Percentiles rank a stretch among this genome's conserved stretches.
These are phyloP conservation scores for Andrena dorsata DNA, from an alignment of 2,888 invertebrate genomes.

Conservation along the genomic window DNA sequence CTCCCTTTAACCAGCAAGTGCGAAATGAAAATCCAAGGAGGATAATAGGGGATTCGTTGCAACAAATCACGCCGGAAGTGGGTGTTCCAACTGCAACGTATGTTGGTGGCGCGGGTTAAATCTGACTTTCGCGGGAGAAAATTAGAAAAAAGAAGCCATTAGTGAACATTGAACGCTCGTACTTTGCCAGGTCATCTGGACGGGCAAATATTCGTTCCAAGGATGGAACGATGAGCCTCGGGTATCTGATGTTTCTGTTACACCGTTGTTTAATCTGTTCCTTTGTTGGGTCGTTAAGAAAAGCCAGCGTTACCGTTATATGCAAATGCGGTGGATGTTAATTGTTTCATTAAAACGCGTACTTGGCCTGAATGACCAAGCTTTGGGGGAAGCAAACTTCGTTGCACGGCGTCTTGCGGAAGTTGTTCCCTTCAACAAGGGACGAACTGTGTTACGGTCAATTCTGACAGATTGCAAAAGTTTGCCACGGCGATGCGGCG, in stretches of 20 bases:
- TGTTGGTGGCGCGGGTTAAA: background rate
- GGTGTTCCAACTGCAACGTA: constrained; percentile 21
- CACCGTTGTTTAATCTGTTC: constrained; percentile 40
- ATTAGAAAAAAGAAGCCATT: constrained; percentile 21
- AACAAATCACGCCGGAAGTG: constrained; percentile 35
- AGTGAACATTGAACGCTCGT: background rate
- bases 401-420: constrained; percentile 25
- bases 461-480: constrained; percentile 2
- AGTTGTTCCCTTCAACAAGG: constrained; percentile 33
- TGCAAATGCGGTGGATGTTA: constrained; percentile 56
- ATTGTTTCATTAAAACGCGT: constrained; percentile 59
- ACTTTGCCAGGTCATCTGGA: background rate
- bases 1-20: constrained; percentile 5
- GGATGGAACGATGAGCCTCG: background rate
- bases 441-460: background rate
- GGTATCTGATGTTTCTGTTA: constrained; percentile 21
- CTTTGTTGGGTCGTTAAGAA: constrained; percentile 47
- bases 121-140: constrained; percentile 1
- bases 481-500: background rate
- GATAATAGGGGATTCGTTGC: constrained; percentile 28
- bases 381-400: constrained; percentile 42
- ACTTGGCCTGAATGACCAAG: constrained; percentile 52
- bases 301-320: constrained; percentile 39
- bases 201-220: constrained; percentile 3
- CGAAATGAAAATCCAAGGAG: constrained; percentile 49